Percentiles rank a stretch among this genome's conserved stretches.
phyloP scores from a whole-genome alignment of 2,113 vertebrate genomes.

The Chrysochloris asiatica region DNA sequence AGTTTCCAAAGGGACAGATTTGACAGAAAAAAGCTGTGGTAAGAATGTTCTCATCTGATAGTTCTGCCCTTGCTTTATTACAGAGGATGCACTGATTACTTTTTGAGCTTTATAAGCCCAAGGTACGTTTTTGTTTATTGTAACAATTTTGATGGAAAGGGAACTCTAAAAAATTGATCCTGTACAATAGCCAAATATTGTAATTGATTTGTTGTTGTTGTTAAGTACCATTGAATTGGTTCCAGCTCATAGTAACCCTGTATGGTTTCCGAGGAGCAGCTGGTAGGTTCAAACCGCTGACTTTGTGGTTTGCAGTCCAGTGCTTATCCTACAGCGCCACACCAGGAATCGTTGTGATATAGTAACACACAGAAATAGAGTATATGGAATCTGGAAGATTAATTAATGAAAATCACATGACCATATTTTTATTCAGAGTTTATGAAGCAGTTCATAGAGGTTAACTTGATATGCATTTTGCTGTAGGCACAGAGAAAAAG shows the following conservation, averaged over 20 bases:
- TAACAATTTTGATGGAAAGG: not conserved
- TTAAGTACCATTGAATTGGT: no score
- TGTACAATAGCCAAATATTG: not conserved
- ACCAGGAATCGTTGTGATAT: no score
- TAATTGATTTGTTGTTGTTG: no score
- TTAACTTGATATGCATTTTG: no score
- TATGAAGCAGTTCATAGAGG: not conserved
- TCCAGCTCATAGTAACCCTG: no score
- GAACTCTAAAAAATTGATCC: not conserved
- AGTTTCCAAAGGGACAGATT: not conserved
- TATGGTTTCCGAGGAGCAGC: no score
- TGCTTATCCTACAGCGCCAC: no score
- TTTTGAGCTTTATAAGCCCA: not conserved
- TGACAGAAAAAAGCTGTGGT: not conserved
- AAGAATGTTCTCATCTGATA: not conserved
- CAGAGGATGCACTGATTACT: not conserved
- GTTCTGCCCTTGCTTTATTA: not conserved
- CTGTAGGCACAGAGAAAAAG: not conserved
- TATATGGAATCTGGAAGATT: not conserved
- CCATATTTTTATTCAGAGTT: not conserved
- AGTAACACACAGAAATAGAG: not conserved
- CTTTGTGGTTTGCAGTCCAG: no score
- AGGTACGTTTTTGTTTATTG: not conserved
- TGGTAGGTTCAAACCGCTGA: no score
- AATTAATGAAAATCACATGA: not conserved